These are phyloP conservation scores for Anomalospiza imberbis DNA, from an alignment of 2,797 vertebrate genomes.

Conservation along the genomic window DNA sequence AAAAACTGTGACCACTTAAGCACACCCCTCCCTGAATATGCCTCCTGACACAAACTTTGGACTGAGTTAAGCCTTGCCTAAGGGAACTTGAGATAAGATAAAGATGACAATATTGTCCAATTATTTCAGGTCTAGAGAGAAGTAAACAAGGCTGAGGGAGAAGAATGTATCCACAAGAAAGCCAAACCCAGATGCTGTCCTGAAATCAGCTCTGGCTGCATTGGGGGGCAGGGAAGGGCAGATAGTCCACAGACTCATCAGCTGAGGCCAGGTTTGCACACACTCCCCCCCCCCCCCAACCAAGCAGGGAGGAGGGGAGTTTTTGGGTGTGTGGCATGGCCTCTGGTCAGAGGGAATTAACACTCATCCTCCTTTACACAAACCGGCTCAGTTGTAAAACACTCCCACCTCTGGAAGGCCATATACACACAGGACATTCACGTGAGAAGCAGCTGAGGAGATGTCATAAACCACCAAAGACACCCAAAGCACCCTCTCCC, in stretches of 20 bases:
- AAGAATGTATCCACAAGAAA: neutral
- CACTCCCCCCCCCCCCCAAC: too few species aligned
- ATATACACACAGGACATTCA: neutral
- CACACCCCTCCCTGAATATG: neutral
- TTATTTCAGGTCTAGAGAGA: too few species aligned
- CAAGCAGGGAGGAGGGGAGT: neutral
- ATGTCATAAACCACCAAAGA: neutral
- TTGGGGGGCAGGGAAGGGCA: neutral
- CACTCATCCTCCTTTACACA: neutral
- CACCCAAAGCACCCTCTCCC: too few species aligned
- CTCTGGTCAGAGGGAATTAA: neutral
- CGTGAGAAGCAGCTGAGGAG: neutral
- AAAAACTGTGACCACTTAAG: neutral
- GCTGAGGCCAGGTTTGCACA: too few species aligned
- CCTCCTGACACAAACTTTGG: neutral
- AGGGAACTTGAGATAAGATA: neutral
- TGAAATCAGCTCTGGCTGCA: neutral
- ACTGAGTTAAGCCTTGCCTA: neutral
- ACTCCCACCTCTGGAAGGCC: neutral
- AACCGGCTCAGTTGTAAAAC: neutral
- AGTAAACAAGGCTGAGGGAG: neutral
- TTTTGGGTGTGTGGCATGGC: neutral
- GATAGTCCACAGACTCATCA: neutral
- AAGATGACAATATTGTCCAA: too few species aligned
- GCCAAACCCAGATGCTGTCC: neutral